A percentile compares a stretch with the other conserved stretches of the same genome.
These are phyloP conservation scores for Neosilurus hyrtlii DNA, from an alignment of 2,797 vertebrate genomes.

Conservation along the genomic window DNA sequence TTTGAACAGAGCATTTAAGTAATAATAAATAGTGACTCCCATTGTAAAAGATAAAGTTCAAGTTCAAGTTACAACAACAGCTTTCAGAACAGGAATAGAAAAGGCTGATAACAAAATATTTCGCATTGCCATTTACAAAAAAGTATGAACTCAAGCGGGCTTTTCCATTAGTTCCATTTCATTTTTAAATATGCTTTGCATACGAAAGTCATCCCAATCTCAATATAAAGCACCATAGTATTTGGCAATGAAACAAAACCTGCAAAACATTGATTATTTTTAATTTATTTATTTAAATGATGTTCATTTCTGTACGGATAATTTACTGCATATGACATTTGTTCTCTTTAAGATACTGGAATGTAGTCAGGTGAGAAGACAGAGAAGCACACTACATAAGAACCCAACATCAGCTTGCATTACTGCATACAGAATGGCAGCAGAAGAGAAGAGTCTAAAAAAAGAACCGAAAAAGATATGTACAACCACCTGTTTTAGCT, in stretches of 20 bases:
- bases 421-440: conserved; percentile 99
- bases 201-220: conserved; percentile 99
- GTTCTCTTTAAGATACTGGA: conserved; percentile 88
- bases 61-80: conserved; percentile 99
- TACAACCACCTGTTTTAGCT: conserved; percentile 93
- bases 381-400: conserved; percentile 98
- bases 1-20: conserved; percentile 96
- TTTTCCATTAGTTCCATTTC: conserved; percentile 81
- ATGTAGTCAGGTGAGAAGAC: conserved; percentile 91
- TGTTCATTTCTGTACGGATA: conserved; percentile 72
- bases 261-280: conserved; percentile 87
- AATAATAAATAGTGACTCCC: conserved; percentile 99
- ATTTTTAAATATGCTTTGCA: conserved; percentile 98
- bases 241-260: conserved; percentile 97
- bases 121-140: conserved; percentile 99
- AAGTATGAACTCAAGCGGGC: conserved; percentile 97
- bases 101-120: conserved; percentile 99
- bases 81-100: conserved; percentile 99
- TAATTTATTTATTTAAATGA: conserved; percentile 71
- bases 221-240: conserved; percentile 99
- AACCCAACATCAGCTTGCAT: conserved; percentile 97
- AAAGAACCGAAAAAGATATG: conserved; percentile 87
- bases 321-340: conserved; percentile 95
- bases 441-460: conserved; percentile 66
- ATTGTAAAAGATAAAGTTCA: conserved; percentile 99